Evolutionary conservation across 2,888 invertebrate genomes (phyloP), one percentile per base, ranked within the genome.

Genomic region (Acheta domesticus): DNA sequence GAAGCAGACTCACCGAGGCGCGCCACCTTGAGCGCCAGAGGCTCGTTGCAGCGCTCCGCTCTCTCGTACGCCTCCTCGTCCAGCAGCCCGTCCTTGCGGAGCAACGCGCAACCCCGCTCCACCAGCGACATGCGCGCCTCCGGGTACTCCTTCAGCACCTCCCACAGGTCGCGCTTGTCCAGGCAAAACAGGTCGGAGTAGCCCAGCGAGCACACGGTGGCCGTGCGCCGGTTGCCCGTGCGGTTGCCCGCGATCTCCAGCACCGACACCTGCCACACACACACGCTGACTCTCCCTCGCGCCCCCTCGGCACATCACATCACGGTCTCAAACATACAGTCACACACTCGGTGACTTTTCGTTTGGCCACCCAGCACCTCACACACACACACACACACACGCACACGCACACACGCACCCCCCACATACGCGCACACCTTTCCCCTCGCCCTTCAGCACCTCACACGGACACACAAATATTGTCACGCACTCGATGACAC

Each of bases 161-260:
- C 95, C 94, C 97, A 95, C 76, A 98, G 89, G 86, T 97, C 97
- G 84, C 93, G 91, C 87, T 98, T 98, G 75, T 96, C 96, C 84
- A 98, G 89, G 85, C 96, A 96, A 88, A 98, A 98, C 78, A 98
- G 89, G 89, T 98, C 98, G 4, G 97, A 97, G 87, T 97, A 97
- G 62, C 96, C 95, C 81, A 96, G 89, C 78, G 96, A 94, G 48
- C 97, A 91, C 12, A 98, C 97, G 86, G 97, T 98, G 12, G 98
- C 98, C 1, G 98, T 98, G 82, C 98, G 89, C 80, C 98, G 89
- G 87, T 98, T 98, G 75, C 98, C 98, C 62, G 96, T 97, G 82
- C 96, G 93, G 87, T 96, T 97, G 77, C 97, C 97, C 74, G 95
- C 94, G 83, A 98, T 97, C 86, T 98, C 98, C 82, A 98, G 88